phyloP scores from a whole-genome alignment of 2,888 invertebrate genomes.

The Melipona beecheii region DNA sequence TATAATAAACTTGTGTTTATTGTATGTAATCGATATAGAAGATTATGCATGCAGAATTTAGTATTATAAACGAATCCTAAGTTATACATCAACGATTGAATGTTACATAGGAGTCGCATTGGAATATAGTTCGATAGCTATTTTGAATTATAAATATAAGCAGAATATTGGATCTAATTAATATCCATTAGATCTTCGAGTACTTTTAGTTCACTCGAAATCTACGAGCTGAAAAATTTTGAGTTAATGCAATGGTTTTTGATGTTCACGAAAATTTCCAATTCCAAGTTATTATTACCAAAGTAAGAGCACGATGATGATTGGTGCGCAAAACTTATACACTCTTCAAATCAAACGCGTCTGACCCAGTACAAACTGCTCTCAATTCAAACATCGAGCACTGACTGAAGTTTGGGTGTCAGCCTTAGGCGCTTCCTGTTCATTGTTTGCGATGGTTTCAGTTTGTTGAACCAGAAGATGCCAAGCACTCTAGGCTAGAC shows the following conservation, averaged over 20 bases:
- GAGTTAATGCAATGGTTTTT: too few relatives aligned
- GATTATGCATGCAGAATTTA: too few relatives aligned
- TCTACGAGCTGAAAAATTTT: not conserved
- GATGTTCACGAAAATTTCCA: not conserved
- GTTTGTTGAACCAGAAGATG: slow-evolving; percentile 4
- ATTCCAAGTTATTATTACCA: not conserved
- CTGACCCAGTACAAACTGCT: not conserved
- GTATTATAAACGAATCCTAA: too few relatives aligned
- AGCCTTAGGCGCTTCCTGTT: not conserved
- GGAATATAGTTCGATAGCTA: not conserved
- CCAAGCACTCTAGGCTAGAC: not conserved
- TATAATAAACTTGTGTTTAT: too few relatives aligned
- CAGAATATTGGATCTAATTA: not conserved
- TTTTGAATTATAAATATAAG: not conserved
- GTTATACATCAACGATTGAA: not conserved
- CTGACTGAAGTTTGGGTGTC: not conserved
- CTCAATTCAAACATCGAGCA: not conserved
- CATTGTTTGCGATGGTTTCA: slow-evolving; percentile 13
- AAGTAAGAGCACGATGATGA: not conserved
- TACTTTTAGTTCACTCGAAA: not conserved
- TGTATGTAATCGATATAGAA: too few relatives aligned
- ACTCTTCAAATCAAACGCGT: not conserved
- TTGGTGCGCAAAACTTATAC: not conserved
- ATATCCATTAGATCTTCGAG: not conserved
- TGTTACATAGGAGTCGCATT: not conserved